Evolutionary conservation across 2,888 invertebrate genomes (phyloP), one percentile per base, ranked within the genome.

Genomic region (Odontomyia ornata): DNA sequence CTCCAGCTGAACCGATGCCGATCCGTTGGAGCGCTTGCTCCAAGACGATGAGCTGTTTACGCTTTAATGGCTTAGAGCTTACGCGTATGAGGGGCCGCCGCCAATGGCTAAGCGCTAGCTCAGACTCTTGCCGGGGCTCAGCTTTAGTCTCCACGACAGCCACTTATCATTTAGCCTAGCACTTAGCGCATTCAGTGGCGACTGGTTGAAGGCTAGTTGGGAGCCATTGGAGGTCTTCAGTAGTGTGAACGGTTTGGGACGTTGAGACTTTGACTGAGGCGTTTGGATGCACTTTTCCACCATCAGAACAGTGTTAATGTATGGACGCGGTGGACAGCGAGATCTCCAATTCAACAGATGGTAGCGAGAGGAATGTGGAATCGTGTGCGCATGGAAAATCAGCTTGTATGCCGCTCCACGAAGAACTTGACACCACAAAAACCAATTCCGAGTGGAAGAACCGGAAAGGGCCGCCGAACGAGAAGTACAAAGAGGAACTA

Each of bases 401-500:
- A 43, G 75, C 75, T 75, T 65, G 71, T 76, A 80, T 80, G 79
- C 79, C 77, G 78, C 79, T 43, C 76, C 76, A 76, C 80, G 78
- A 80, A 80, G 82, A 77, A 82, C 79, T 83, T 83, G 82, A 85
- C 83, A 56, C 81, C 82, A 21, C 82, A 82, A 77, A 84, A 83
- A 77, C 80, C 80, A 82, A 80, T 80, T 46, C 77, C 18, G 76
- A 62, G 77, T 80, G 80, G 80, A 80, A 71, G 76, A 78, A 77
- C 76, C 76, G 79, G 77, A 79, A 77, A 76, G 65, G 43, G 47
- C 71, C 69, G 60, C 84, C 84, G 82, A 84, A 83, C 81, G 84
- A 84, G 81, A 84, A 85, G 80, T 83, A 84, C 81, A 86, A 86
- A 82, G 83, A 84, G 82, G 85, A 86, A 81, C 83, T 86, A 78